Base-by-base conservation (phyloP, 1,140 invertebrate species). In the Kradibia gibbosae region DNA sequence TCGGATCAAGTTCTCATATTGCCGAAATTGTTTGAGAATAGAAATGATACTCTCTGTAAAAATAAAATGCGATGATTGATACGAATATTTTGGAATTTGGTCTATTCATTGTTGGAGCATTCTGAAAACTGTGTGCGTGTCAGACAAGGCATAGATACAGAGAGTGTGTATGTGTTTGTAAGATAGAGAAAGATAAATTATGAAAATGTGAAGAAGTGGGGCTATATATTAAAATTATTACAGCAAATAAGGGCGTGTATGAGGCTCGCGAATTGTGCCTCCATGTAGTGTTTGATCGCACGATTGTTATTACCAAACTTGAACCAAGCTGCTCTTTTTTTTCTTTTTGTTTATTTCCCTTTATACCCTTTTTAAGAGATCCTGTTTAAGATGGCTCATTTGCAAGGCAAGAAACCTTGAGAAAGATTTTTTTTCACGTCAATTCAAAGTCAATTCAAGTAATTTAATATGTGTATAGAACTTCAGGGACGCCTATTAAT, bases 231-330 rank as follows among this genome's bases (percentile, higher is more conserved):
- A n/a, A n/a, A n/a, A n/a, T n/a, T n/a, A n/a, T 1, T 71, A 48
- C 34, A 60, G 72, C 79, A 81, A 81, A 81, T 75, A 75, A 81
- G 72, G 79, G 72, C 79, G 79, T 75, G 72, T 42, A n/a, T 42
- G 25, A 36, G 42, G 62, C n/a, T 36, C 42, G 50, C 55, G 71
- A 74, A 72, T 74, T 57, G 53, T 60, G 50, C 50, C 48, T 34
- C 17, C 71, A 45, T 17, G 28, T 45, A 42, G 5, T 65, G 0
- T 65, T 65, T 13, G 28, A 77, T 65, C 55, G 71, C 55, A 31
- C 57, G 42, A 80, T 80, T 80, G 71, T 80, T 80, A 80, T 74
- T 80, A 80, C 71, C 42, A 50, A 36, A 15, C 28, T 65, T 53
- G 7, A 71, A 60, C 34, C 48, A 36, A 20, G 53, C 78, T 71